Percentiles rank a stretch among this genome's conserved stretches.
Evolutionary conservation across 2,797 vertebrate species (phyloP).

Genomic region (Astyanax mexicanus): DNA sequence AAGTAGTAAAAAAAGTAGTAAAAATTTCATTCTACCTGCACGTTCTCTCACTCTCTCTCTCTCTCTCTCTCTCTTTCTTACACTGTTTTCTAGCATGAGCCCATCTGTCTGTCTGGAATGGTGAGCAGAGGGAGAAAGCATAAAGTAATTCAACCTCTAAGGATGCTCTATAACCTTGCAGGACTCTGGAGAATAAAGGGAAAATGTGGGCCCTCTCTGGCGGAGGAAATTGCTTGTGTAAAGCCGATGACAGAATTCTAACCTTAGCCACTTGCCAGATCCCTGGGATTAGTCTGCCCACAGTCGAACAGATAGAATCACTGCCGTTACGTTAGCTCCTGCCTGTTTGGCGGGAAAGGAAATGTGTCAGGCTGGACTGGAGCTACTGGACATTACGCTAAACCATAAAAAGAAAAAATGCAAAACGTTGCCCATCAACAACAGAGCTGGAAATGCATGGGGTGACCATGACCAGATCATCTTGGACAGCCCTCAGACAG

Average conservation of each 20-base stretch:
- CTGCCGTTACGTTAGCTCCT: slow-evolving; percentile 53
- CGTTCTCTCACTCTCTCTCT: background rate
- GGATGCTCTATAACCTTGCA: slow-evolving; percentile 56
- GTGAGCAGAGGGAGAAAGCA: slow-evolving; percentile 15
- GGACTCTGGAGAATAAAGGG: slow-evolving; percentile 58
- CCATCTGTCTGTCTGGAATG: background rate
- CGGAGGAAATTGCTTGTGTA: slow-evolving; percentile 65
- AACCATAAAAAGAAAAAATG: slow-evolving; percentile 23
- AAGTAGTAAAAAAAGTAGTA: too few species aligned
- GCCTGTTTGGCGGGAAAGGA: slow-evolving; percentile 55
- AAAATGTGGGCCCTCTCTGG: slow-evolving; percentile 57
- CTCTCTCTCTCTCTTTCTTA: background rate
- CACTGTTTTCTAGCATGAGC: background rate
- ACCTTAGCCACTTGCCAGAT: slow-evolving; percentile 54
- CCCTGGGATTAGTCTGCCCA: slow-evolving; percentile 51
- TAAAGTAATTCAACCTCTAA: slow-evolving; percentile 36
- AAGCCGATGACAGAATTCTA: slow-evolving; percentile 58
- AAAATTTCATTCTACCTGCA: background rate
- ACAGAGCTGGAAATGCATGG: background rate
- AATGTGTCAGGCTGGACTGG: slow-evolving; percentile 24
- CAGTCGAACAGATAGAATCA: slow-evolving; percentile 56
- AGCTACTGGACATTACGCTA: slow-evolving; percentile 22
- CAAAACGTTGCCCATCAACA: slow-evolving; percentile 29
- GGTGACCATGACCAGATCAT: background rate
- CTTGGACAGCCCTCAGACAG: background rate